Percentiles rank a stretch among this genome's conserved stretches.
Conservation (phyloP, 1,140 invertebrate genomes). For the Drosophila mayri region DNA sequence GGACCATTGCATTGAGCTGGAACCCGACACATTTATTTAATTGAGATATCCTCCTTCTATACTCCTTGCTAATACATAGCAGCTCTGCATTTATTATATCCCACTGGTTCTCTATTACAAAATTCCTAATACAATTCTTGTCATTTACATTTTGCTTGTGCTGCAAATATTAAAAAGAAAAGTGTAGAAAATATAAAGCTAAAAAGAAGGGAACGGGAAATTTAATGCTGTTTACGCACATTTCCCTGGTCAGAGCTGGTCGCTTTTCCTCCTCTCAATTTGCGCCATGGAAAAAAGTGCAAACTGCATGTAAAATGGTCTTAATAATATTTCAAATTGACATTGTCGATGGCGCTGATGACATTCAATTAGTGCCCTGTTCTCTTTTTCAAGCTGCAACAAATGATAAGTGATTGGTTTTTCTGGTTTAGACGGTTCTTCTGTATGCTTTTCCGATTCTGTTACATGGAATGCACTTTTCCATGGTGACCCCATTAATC, state of each 20-base stretch:
- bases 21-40: no score
- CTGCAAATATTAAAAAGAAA: constrained; percentile 31
- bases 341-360: constrained; percentile 33
- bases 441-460: constrained; percentile 18
- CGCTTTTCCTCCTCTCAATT: constrained; percentile 9
- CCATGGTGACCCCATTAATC: constrained; percentile 36
- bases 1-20: no score
- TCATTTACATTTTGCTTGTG: constrained; percentile 32
- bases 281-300: constrained; percentile 8
- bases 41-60: no score
- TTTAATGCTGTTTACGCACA: constrained; percentile 77
- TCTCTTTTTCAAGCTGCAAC: constrained; percentile 28
- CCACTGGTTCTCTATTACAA: background rate
- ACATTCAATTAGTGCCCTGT: constrained; percentile 43
- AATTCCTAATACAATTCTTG: constrained; percentile 28
- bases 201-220: constrained; percentile 18
- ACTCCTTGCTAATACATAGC: no score
- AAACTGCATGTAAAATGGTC: constrained; percentile 32
- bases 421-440: constrained; percentile 28
- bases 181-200: background rate
- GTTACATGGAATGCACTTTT: constrained; percentile 11
- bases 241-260: constrained; percentile 39
- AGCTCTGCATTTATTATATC: background rate
- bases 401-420: constrained; percentile 47
- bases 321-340: constrained; percentile 50